Evolutionary conservation across 2,113 vertebrate species (phyloP), one percentile per base, ranked within the genome.

Genomic region (Alethe castanea): DNA sequence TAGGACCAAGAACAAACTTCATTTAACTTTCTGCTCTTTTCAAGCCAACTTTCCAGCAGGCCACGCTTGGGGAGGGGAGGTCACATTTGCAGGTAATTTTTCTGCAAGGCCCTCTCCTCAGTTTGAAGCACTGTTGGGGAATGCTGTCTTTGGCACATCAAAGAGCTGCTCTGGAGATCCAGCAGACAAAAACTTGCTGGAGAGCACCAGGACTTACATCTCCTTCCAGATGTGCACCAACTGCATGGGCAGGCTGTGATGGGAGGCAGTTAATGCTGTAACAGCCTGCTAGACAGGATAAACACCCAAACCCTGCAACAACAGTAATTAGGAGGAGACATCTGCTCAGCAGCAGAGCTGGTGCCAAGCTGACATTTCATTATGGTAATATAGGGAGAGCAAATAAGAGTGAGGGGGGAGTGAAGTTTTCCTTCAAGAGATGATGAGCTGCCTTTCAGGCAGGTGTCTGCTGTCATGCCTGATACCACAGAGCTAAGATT

Each of bases 361-460:
- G 85, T 88, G 74, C 70, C 70, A 89, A 80, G 88, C 77, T 95
- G 89, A 76, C 95, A 84, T 95, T 95, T 96, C 83, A 50, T 67
- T 72, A 89, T 71, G 94, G 70, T 79, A 95, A 94, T 91, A 57
- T 0, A 62, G 69, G 28, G 36, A 91, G 40, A 72, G 60, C 6
- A 19, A 78, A 69, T 65, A 40, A 42, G 4, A 61, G 38, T 11
- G 13, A 77, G 16, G 16, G 5, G 33, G 35, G 29, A 88, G 61
- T 4, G 14, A 62, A 53, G 69, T 45, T 94, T 81, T 48, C 65
- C 57, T 81, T 74, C 67, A 67, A 47, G 44, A 79, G 33, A 60
- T n/a, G 57, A 50, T 31, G 40, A 81, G 76, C 69, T 88, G 88
- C 79, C 62, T 69, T 44, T 82, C n/a, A 54, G 8, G 36, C 54